These are phyloP conservation scores for Pantherophis alleghaniensis DNA, from an alignment of 2,797 vertebrate species.

Conservation along the genomic window DNA sequence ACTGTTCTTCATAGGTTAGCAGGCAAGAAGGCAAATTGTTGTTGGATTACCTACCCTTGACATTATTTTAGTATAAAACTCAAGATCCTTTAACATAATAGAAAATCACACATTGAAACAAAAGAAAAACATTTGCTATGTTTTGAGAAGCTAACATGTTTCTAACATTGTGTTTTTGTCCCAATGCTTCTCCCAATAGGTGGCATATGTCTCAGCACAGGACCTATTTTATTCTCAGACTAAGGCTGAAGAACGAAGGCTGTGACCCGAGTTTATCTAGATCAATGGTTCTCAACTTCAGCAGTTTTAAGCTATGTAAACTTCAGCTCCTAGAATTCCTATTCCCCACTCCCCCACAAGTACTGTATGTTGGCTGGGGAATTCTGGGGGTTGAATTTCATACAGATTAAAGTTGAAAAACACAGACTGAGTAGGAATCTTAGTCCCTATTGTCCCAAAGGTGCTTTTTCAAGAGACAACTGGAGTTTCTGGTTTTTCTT, in stretches of 20 bases:
- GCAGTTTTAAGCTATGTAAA: background rate
- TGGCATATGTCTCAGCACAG: background rate
- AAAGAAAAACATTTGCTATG: background rate
- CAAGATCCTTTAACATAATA: background rate
- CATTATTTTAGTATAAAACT: background rate
- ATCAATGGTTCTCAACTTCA: background rate
- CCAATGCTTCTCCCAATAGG: background rate
- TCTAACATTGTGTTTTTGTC: background rate
- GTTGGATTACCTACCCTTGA: background rate
- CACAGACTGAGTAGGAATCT: background rate
- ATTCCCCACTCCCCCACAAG: background rate
- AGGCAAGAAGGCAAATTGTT: background rate
- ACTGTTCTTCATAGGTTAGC: background rate
- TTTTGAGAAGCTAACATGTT: background rate
- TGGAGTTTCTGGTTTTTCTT: no score
- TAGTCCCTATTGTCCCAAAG: background rate
- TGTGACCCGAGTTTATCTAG: background rate
- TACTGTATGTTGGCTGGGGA: background rate
- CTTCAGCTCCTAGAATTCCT: background rate
- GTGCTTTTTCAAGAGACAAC: no score
- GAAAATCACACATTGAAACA: background rate
- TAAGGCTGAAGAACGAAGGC: background rate
- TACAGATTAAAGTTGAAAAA: background rate
- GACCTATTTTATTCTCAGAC: background rate
- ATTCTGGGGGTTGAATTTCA: background rate